Percentiles rank a stretch among this genome's conserved stretches.
These are phyloP conservation scores for Yasuhikotakia modesta DNA, from an alignment of 2,797 vertebrate species.

Conservation along the genomic window DNA sequence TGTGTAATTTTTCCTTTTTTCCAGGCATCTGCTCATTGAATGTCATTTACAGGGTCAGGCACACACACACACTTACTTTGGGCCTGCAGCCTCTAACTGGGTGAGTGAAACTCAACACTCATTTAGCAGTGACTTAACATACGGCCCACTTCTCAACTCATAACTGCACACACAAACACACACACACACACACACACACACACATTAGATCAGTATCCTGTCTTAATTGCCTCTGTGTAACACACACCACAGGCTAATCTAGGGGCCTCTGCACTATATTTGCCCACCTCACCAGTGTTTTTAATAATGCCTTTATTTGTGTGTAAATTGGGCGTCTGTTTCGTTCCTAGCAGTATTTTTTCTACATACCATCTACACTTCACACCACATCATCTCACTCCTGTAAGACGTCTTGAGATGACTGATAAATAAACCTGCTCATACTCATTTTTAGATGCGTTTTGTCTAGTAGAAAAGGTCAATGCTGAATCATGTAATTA, in stretches of 20 bases:
- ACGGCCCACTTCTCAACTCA: constrained; percentile 35
- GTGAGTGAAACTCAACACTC: constrained; percentile 59
- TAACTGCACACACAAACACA: not conserved
- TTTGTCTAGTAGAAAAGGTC: constrained; percentile 20
- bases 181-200: constrained; percentile 12
- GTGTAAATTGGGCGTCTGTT: not conserved
- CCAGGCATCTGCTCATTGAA: constrained; percentile 64
- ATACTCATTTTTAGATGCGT: not conserved
- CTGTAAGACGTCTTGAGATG: not conserved
- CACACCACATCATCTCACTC: constrained; percentile 73
- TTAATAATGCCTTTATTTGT: constrained; percentile 50
- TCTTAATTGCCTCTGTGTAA: constrained; percentile 50
- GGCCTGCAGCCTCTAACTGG: constrained; percentile 58
- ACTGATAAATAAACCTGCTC: not conserved
- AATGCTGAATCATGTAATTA: constrained; percentile 6
- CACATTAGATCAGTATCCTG: constrained; percentile 44
- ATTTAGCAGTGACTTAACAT: constrained; percentile 55
- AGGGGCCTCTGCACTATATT: not conserved
- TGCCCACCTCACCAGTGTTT: constrained; percentile 47
- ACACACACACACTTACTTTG: constrained; percentile 36
- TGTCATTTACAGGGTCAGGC: constrained; percentile 58
- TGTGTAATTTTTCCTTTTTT: constrained; percentile 68
- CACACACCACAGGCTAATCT: constrained; percentile 13
- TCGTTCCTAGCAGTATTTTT: constrained; percentile 27
- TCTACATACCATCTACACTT: constrained; percentile 67